Conservation (phyloP, 2,113 vertebrate species). For the Myotis brandtii region DNA sequence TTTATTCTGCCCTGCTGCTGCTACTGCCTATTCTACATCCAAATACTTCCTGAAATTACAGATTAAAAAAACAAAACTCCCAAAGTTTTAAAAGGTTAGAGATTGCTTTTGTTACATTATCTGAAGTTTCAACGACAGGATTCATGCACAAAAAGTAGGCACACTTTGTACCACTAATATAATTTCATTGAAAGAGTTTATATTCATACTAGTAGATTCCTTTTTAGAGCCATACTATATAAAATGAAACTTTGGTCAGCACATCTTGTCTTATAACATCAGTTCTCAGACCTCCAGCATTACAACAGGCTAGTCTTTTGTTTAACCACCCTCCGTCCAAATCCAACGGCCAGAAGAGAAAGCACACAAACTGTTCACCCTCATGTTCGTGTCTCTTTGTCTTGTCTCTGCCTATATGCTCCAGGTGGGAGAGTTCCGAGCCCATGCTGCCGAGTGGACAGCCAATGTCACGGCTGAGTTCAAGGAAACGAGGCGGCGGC, state of each 20-base stretch:
- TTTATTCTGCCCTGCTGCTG: not conserved
- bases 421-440: constrained; percentile 97
- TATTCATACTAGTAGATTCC: not conserved
- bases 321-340: too few species aligned
- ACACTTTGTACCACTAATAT: not conserved
- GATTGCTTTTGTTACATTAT: not conserved
- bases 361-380: fast-evolving
- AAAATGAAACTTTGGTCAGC: not conserved
- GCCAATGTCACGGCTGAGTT: constrained; percentile 98
- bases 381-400: not conserved
- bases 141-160: not conserved
- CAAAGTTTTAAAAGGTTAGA: not conserved
- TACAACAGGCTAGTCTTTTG: not conserved
- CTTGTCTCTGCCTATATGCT: not conserved
- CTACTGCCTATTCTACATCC: not conserved
- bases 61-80: not conserved
- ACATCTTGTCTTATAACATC: not conserved
- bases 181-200: not conserved
- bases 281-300: not conserved
- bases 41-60: not conserved
- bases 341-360: not conserved
- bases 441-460: constrained; percentile 98
- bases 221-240: not conserved
- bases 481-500: constrained; percentile 96
- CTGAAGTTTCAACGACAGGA: not conserved